Base-by-base conservation (phyloP, 2,888 invertebrate species). In the Volucella zonaria region DNA sequence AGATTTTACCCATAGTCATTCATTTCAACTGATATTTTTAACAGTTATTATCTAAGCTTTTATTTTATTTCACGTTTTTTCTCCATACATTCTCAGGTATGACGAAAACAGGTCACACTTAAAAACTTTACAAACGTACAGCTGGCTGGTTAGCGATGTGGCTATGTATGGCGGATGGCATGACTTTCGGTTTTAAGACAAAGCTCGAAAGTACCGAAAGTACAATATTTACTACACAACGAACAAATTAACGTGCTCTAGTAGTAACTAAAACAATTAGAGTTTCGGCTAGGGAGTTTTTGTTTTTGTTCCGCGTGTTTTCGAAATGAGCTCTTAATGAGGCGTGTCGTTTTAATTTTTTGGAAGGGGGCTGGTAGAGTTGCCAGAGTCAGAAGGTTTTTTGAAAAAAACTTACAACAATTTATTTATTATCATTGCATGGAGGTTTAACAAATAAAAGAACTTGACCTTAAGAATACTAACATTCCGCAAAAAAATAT, bases 21-120 rank as follows among this genome's bases (percentile, higher is more conserved):
- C 38, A 23, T 45, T 54, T 31, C 40, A 66, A 59, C 61, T 78
- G 77, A 78, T 70, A 78, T 52, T 81, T 71, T 75, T 61, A 40
- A 70, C 75, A 76, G 31, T 76, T 76, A 80, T 81, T 81, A 85
- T 85, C 85, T 76, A 77, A 80, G 80, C 85, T 80, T 85, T 85
- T 66, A 76, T 67, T 85, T 85, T 51, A 38, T 67, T 59, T 75
- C 73, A 56, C 40, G 14, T 42, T 52, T 64, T 64, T 59, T 59
- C 66, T 12, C 59, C 58, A 62, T 76, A 66, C 56, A 80, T 75
- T 80, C 75, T 76, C 85, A 85, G 85, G 85, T 23, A 85, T 85
- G 76, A 81, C 81, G 81, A 85, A 85, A 85, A 85, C 85, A 85
- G 85, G 76, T 85, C 85, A 81, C 80, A 85, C 85, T 85, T 85